Evolutionary conservation across 2,797 vertebrate species (phyloP), one percentile per base, ranked within the genome.

Genomic region (Gymnoscopelus braueri): DNA sequence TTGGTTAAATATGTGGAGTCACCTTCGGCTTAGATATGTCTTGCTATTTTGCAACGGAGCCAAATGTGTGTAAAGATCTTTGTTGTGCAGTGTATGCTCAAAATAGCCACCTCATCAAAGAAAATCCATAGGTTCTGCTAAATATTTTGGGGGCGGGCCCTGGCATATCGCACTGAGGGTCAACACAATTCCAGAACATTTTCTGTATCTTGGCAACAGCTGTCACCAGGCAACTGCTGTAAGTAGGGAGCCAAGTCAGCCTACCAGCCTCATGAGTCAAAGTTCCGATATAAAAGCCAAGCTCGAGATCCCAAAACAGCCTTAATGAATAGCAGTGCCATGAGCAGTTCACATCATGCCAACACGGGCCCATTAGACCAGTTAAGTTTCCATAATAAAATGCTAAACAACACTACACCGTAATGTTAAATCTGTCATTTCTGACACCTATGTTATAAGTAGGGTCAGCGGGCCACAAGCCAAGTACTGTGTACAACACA

Each of bases 261-360:
- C 75, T 72, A 74, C 80, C 81, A 74, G 76, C 60, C 71, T 82
- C 67, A 74, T 90, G 88, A 91, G 89, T 90, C 88, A 91, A 85
- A 87, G 80, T 77, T 90, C 72, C 80, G 69, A 57, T 11, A 60
- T 64, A 63, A 85, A 82, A 78, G 77, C 72, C 74, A 85, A 86
- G 73, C 63, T 68, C 35, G 48, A 79, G 67, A 77, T 79, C 76
- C 81, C 71, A 65, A 82, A 83, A 77, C 82, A 78, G 66, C 59
- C 63, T 60, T 72, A 67, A 84, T 64, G 65, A 85, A 71, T 47
- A 79, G 62, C 72, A 61, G 64, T 8, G 59, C 60, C 78, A 74
- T 65, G 49, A 78, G 81, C 74, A 53, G 67, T 44, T 32, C 80
- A 78, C 69, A 74, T 72, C 69, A 86, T 67, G 72, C 75, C 73